A percentile compares a stretch with the other conserved stretches of the same genome.
These are phyloP conservation scores for Leptoclinus maculatus DNA, from an alignment of 2,797 vertebrate species.

Conservation along the genomic window DNA sequence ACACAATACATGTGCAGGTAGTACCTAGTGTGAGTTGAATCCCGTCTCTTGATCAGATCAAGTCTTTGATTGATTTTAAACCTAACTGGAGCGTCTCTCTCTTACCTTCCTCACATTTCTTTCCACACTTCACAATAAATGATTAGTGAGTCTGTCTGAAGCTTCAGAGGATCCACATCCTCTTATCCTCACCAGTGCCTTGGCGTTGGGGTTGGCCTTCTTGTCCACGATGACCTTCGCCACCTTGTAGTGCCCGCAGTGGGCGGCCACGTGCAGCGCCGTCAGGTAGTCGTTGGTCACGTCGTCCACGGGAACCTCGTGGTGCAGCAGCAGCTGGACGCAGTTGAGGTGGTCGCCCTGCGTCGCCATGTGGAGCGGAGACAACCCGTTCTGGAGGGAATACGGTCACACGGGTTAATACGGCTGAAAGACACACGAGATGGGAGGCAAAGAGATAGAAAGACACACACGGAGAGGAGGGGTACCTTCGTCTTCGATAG, in stretches of 20 bases:
- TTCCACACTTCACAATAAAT: not conserved
- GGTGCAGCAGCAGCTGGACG: constrained; percentile 96
- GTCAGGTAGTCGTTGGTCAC: constrained; percentile 98
- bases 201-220: constrained; percentile 97
- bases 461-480: too few species aligned
- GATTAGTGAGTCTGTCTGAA: not conserved
- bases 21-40: not conserved
- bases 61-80: not conserved
- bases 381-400: constrained; percentile 91
- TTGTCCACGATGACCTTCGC: constrained; percentile 98
- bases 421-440: not conserved
- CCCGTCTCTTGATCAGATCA: not conserved
- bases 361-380: constrained; percentile 97
- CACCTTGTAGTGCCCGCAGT: constrained; percentile 98
- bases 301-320: constrained; percentile 95
- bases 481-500: constrained; percentile 97
- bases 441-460: too few species aligned
- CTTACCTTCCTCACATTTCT: not conserved
- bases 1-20: not conserved
- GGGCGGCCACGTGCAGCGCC: constrained; percentile 95
- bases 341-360: constrained; percentile 98
- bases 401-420: not conserved
- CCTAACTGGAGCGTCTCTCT: not conserved
- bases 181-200: constrained; percentile 91
- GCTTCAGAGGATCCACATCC: not conserved